Conservation (phyloP, 2,888 invertebrate species). For the Stictocephala bisonia region DNA sequence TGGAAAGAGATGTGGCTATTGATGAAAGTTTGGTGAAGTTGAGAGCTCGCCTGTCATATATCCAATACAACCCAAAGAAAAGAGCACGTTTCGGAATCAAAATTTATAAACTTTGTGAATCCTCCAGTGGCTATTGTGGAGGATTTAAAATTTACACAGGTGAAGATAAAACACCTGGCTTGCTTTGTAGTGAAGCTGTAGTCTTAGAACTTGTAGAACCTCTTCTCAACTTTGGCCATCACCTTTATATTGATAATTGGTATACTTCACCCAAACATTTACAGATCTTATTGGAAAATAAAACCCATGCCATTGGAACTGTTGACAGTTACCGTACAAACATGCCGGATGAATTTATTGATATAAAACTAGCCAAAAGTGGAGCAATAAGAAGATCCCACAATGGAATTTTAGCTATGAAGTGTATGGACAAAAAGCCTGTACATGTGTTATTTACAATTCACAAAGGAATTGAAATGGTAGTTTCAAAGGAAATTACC, state of each 20-base stretch:
- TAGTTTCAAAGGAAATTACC: not conserved
- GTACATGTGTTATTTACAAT: not conserved
- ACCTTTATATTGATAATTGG: not conserved
- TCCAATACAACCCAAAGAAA: slow-evolving; percentile 12
- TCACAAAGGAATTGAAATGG: slow-evolving; percentile 21
- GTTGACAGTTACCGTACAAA: not conserved
- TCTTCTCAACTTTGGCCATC: not conserved
- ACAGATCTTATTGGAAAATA: not conserved
- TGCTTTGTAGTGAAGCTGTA: too few relatives aligned
- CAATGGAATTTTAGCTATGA: not conserved
- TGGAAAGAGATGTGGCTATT: slow-evolving; percentile 4
- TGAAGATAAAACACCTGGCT: not conserved
- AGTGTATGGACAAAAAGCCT: slow-evolving; percentile 14
- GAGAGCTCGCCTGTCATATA: slow-evolving; percentile 14
- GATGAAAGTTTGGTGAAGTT: slow-evolving; percentile 26
- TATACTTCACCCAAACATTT: not conserved
- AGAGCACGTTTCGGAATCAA: slow-evolving; percentile 22
- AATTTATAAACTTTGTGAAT: slow-evolving; percentile 23
- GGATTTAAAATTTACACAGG: slow-evolving; percentile 14
- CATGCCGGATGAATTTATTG: not conserved
- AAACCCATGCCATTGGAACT: slow-evolving; percentile 2
- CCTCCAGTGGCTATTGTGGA: not conserved
- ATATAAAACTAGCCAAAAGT: not conserved
- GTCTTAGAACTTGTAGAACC: not conserved
- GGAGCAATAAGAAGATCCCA: slow-evolving; percentile 1